These are phyloP conservation scores for Electrona antarctica DNA, from an alignment of 2,113 vertebrate genomes.

Conservation along the genomic window DNA sequence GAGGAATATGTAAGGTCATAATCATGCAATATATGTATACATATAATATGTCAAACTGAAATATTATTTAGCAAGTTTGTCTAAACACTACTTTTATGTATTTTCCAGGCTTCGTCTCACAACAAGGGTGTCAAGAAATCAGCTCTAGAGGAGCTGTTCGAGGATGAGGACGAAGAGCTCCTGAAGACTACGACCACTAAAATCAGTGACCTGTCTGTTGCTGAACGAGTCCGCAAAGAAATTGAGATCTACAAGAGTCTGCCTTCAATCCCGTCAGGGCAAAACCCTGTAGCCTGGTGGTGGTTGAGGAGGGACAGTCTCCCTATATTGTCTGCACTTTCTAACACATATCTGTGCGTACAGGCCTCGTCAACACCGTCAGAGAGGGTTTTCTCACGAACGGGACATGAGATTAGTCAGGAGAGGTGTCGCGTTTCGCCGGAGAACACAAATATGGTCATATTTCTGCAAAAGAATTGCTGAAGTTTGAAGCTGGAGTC, in stretches of 20 bases:
- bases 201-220: background rate
- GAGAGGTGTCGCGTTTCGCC: too few species aligned
- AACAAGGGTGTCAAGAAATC: slow-evolving; percentile 11
- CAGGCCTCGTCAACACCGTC: slow-evolving; percentile 17
- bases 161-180: slow-evolving; percentile 26
- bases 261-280: background rate
- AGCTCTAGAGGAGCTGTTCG: slow-evolving; percentile 18
- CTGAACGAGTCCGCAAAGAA: background rate
- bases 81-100: too few species aligned
- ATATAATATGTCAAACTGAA: background rate
- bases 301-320: slow-evolving; percentile 5
- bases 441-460: too few species aligned
- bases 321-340: background rate
- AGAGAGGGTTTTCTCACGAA: background rate
- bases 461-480: too few species aligned
- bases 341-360: background rate
- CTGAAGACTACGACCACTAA: slow-evolving; percentile 10
- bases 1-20: background rate
- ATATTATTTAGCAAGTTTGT: too few species aligned
- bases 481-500: too few species aligned
- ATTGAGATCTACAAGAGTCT: background rate
- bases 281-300: slow-evolving; percentile 4
- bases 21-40: background rate
- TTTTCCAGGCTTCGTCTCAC: background rate
- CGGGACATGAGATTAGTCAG: background rate